Evolutionary conservation across 2,113 vertebrate genomes (phyloP).

Genomic region (Tympanuchus pallidicinctus): DNA sequence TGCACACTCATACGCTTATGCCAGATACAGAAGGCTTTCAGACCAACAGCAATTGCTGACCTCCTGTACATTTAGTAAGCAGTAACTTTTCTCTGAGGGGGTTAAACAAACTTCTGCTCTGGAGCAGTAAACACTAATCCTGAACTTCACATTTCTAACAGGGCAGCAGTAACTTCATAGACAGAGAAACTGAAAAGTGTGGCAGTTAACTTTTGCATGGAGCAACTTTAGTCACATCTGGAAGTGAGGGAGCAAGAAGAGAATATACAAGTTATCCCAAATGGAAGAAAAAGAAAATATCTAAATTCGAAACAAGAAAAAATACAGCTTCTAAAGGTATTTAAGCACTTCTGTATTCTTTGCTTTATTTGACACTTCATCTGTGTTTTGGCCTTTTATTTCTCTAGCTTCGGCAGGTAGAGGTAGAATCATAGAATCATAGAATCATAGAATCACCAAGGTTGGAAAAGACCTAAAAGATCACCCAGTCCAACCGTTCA

Average conservation of each 20-base stretch:
- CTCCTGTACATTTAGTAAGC: background rate
- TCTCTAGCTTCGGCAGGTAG: background rate
- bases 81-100: background rate
- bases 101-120: background rate
- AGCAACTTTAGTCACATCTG: background rate
- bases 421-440: background rate
- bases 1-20: no score
- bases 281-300: background rate
- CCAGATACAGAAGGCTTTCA: background rate
- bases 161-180: background rate
- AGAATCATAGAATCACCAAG: background rate
- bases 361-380: background rate
- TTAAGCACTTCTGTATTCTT: background rate
- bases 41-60: background rate
- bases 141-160: background rate
- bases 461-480: no score
- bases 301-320: background rate
- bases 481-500: no score
- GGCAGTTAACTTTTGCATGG: background rate
- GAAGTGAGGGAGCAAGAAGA: background rate
- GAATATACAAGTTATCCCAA: background rate
- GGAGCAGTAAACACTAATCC: background rate
- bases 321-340: background rate
- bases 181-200: background rate
- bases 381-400: background rate